phyloP scores from a whole-genome alignment of 2,888 invertebrate genomes.

The Agrotis puta region DNA sequence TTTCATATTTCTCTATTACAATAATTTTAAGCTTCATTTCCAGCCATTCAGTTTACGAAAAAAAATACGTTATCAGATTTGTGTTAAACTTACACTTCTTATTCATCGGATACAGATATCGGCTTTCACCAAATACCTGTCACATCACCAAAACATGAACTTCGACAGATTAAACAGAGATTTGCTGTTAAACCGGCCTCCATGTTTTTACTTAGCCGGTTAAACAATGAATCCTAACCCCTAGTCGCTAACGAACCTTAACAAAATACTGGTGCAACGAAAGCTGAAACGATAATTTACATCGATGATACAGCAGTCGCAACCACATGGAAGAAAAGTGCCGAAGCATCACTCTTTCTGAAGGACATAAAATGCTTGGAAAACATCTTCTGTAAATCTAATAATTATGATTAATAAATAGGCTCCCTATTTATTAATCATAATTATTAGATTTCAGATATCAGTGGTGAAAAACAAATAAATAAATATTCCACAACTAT shows the following conservation, averaged over 20 bases:
- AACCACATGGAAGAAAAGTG: background rate
- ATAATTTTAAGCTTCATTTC: too few species aligned
- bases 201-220: background rate
- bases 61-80: too few species aligned
- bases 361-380: background rate
- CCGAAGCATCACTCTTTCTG: slow-evolving; percentile 2
- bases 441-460: too few species aligned
- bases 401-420: too few species aligned
- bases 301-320: slow-evolving; percentile 59
- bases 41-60: too few species aligned
- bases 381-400: background rate
- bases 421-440: too few species aligned
- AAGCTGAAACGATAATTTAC: slow-evolving; percentile 54
- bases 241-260: slow-evolving; percentile 38
- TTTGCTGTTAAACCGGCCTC: background rate
- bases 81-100: too few species aligned
- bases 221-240: slow-evolving; percentile 26
- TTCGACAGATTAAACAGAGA: background rate
- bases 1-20: too few species aligned
- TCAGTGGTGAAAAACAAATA: too few species aligned
- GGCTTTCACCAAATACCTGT: background rate
- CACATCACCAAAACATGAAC: background rate
- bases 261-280: slow-evolving; percentile 43
- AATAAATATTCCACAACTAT: too few species aligned
- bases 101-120: background rate